phyloP scores from a whole-genome alignment of 1,140 invertebrate genomes.

The Drosophila arawakana region DNA sequence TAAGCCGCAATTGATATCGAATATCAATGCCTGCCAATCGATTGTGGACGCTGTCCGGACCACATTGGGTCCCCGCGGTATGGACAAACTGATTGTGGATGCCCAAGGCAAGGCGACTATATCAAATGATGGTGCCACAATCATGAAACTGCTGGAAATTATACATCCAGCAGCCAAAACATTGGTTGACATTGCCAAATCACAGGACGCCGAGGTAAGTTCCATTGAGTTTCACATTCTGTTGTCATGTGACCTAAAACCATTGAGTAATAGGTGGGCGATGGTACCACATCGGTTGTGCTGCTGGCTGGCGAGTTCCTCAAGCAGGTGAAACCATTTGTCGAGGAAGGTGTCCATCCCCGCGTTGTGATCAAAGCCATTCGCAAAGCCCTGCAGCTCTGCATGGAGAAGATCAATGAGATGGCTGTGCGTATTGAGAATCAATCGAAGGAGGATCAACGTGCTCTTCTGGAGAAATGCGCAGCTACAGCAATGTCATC shows the following conservation, averaged over 20 bases:
- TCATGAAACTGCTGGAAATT: conserved; percentile 98
- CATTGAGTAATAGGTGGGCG: conserved; percentile 91
- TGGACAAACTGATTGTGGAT: conserved; percentile 99
- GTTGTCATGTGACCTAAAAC: conserved; percentile 18
- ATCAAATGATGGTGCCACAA: conserved; percentile 99
- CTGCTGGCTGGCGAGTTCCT: conserved; percentile 97
- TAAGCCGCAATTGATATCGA: conserved; percentile 97
- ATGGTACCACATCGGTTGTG: conserved; percentile 99
- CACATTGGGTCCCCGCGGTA: conserved; percentile 98
- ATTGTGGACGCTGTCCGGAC: conserved; percentile 98
- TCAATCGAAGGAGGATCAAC: conserved; percentile 86
- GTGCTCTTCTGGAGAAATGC: conserved; percentile 95
- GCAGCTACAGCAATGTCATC: conserved; percentile 98
- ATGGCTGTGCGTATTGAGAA: conserved; percentile 93
- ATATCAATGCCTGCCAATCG: conserved; percentile 99
- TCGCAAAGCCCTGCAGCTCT: conserved; percentile 91
- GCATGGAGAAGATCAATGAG: conserved; percentile 93
- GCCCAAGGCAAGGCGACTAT: conserved; percentile 95
- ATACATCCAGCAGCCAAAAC: conserved; percentile 99
- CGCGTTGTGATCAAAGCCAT: conserved; percentile 95
- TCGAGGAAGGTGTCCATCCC: conserved; percentile 98
- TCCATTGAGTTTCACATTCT: background rate
- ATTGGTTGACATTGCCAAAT: conserved; percentile 99
- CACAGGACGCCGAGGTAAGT: conserved; percentile 98
- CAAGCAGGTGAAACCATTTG: conserved; percentile 97